Conservation (phyloP, 1,140 invertebrate genomes). For the Hyles vespertilio region DNA sequence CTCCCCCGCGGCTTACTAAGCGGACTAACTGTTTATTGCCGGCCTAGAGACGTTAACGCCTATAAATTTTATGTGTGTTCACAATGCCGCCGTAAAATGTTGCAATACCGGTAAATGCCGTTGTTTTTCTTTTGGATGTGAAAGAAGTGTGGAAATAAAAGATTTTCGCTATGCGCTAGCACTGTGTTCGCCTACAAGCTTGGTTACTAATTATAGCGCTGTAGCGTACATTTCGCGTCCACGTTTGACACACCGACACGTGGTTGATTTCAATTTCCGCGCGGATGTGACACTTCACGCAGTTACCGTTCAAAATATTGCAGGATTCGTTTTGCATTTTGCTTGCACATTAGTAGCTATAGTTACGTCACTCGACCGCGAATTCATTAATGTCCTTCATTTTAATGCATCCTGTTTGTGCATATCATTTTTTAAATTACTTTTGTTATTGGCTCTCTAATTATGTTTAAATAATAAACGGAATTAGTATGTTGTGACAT, state of each 20-base stretch:
- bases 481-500: too few species aligned
- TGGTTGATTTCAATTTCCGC: conserved; percentile 52
- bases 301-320: too few species aligned
- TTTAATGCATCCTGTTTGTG: too few species aligned
- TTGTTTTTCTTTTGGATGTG: conserved; percentile 59
- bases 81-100: conserved; percentile 61
- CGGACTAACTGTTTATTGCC: conserved; percentile 60
- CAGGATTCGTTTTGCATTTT: too few species aligned
- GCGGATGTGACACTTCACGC: conserved; percentile 31
- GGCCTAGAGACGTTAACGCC: conserved; percentile 55
- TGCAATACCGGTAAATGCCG: conserved; percentile 60
- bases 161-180: background rate
- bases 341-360: too few species aligned
- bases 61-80: conserved; percentile 67
- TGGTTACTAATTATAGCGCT: too few species aligned
- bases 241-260: background rate
- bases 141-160: conserved; percentile 1
- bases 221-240: too few species aligned
- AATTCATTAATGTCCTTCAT: too few species aligned
- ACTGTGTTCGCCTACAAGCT: background rate
- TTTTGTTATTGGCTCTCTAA: too few species aligned
- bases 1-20: conserved; percentile 34
- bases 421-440: too few species aligned
- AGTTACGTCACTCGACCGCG: too few species aligned
- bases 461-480: too few species aligned